Evolutionary conservation across 2,888 invertebrate genomes (phyloP).

Genomic region (Sphaeridia pumilis): DNA sequence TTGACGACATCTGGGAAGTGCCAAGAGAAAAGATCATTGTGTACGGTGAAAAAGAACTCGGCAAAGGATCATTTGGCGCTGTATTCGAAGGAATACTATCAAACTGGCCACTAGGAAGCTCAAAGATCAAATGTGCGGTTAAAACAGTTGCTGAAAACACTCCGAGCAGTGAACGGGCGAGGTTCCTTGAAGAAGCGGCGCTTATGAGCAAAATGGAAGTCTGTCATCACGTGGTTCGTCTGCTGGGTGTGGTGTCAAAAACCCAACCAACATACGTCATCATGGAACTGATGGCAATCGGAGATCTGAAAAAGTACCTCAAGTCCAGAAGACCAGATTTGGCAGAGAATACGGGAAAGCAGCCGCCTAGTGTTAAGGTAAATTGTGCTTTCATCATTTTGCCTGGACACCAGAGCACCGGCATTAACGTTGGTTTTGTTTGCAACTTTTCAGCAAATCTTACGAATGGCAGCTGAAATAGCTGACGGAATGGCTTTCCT

Average conservation of each 20-base stretch:
- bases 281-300: conserved; percentile 94
- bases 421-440: too few relatives aligned
- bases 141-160: conserved; percentile 88
- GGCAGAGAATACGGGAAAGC: conserved; percentile 41
- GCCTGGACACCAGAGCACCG: too few relatives aligned
- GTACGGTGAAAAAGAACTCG: conserved; percentile 62
- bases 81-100: conserved; percentile 68
- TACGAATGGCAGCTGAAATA: conserved; percentile 81
- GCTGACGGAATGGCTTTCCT: conserved; percentile 99
- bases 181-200: conserved; percentile 88
- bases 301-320: conserved; percentile 83
- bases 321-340: conserved; percentile 71
- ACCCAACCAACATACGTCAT: conserved; percentile 87
- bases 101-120: conserved; percentile 48
- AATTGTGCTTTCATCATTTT: too few relatives aligned
- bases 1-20: conserved; percentile 89
- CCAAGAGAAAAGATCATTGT: conserved; percentile 64
- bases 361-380: conserved; percentile 58
- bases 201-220: conserved; percentile 70
- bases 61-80: conserved; percentile 74
- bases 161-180: conserved; percentile 71
- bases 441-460: conserved; percentile 39
- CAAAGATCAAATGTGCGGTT: conserved; percentile 66
- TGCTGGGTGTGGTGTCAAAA: conserved; percentile 88
- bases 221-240: conserved; percentile 78